Base-by-base conservation (phyloP, 2,888 invertebrate species). In the Pyrrhia umbra region DNA sequence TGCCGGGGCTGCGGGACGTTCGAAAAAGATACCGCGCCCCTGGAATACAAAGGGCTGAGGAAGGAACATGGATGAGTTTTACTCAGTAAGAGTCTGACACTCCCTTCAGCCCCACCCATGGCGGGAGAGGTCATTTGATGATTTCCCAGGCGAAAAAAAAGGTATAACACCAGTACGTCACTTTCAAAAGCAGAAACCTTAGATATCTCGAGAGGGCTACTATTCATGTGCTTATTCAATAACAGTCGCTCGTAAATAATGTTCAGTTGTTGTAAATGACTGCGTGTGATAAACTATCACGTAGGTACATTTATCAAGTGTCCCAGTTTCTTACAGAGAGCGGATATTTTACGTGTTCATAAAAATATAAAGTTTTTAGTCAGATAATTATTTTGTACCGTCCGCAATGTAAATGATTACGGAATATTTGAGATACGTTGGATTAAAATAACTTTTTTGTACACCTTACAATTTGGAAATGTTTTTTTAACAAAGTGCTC, bases 321-420 rank as follows among this genome's bases (percentile, higher is more conserved):
- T 75, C 67, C 72, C 62, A 50, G 61, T 60, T 68, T 65, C 45
- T 69, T 67, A 68, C 71, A 66, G 63, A 70, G 64, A 55, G 68
- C 75, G 77, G 77, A 79, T 76, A 79, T 73, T 84, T 87, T 84
- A 87, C 80, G 86, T 88, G 85, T 86, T 83, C 84, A 86, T 88
- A 88, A 87, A 87, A 85, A 80, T 76, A 75, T 83, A 77, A 83
- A 81, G 75, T 83, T 81, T 81, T 75, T 65, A 67, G 52, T 60
- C 69, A 47, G 56, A 68, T 54, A 37, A 13, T 13, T 34, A 57
- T n/a, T 54, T 55, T 62, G 18, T 57, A 56, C 37, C 15, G 10
- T 25, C 18, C 2, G 6, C 10, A 16, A 15, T 3, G 0, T 2
- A 9, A 30, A 30, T 30, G 8, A 2, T 25, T 25, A 8, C n/a